phyloP scores from a whole-genome alignment of 1,140 invertebrate genomes.

The Cotesia glomerata region DNA sequence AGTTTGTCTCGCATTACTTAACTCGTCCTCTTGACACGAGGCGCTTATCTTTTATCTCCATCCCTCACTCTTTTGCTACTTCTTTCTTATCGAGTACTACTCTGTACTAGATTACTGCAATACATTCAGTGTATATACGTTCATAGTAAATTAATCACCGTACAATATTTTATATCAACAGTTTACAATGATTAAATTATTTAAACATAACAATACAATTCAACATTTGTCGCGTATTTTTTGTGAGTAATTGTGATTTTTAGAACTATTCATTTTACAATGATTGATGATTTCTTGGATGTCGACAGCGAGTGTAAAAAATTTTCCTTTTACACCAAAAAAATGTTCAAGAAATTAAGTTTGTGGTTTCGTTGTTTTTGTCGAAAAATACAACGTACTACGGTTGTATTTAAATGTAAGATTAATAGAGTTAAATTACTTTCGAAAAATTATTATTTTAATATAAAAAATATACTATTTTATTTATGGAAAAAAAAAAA shows the following conservation, averaged over 20 bases:
- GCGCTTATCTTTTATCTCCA: not conserved
- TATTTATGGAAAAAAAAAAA: no score
- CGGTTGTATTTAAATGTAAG: slow-evolving; percentile 41
- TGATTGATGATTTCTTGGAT: no score
- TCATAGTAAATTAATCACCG: not conserved
- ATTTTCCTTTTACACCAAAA: not conserved
- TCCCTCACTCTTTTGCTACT: not conserved
- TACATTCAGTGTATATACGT: not conserved
- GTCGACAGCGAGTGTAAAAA: not conserved
- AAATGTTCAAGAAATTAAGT: slow-evolving; percentile 40
- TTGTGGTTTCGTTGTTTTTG: slow-evolving; percentile 50
- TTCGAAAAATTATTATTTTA: no score
- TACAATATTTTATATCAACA: no score
- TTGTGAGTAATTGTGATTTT: no score
- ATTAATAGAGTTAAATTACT: not conserved
- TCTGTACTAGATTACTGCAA: not conserved
- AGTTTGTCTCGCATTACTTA: not conserved
- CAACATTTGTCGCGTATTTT: no score
- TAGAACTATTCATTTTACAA: no score
- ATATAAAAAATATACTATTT: no score
- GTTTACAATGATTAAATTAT: no score
- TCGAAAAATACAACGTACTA: slow-evolving; percentile 41
- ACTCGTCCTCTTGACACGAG: slow-evolving; percentile 1
- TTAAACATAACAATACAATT: no score
- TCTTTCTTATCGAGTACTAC: not conserved